A percentile compares a stretch with the other conserved stretches of the same genome.
These are phyloP conservation scores for Sabellastarte sp. DNA, from an alignment of 2,888 invertebrate species.

Conservation along the genomic window DNA sequence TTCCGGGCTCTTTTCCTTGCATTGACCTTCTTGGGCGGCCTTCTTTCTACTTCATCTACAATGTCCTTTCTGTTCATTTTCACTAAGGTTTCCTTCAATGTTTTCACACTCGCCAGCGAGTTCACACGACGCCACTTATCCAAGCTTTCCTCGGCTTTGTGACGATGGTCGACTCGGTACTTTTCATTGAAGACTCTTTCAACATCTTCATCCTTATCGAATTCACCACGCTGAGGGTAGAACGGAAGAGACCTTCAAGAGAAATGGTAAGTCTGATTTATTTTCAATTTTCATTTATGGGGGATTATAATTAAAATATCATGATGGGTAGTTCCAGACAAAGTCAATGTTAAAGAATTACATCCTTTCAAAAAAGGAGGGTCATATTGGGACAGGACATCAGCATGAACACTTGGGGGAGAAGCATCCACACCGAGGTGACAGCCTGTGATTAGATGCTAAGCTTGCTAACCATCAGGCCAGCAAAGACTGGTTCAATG, in stretches of 20 bases:
- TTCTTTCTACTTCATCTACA: background rate
- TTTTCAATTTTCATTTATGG: too few species aligned
- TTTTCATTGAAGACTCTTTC: background rate
- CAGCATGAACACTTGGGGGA: too few species aligned
- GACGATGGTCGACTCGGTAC: background rate
- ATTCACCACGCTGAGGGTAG: slow-evolving; percentile 42
- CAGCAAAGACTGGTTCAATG: too few species aligned
- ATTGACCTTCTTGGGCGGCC: background rate
- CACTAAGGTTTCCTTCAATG: background rate
- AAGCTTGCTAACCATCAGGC: too few species aligned
- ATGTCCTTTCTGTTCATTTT: background rate
- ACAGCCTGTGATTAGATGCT: too few species aligned
- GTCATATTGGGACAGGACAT: too few species aligned
- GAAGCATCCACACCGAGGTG: too few species aligned
- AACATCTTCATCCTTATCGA: slow-evolving; percentile 46
- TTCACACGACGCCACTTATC: background rate
- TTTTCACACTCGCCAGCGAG: background rate
- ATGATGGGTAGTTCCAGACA: too few species aligned
- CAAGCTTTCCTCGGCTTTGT: background rate
- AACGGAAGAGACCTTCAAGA: slow-evolving; percentile 45
- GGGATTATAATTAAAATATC: too few species aligned
- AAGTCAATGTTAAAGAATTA: too few species aligned
- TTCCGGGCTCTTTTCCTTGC: background rate
- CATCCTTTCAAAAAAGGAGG: too few species aligned
- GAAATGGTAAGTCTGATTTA: too few species aligned